Conservation (phyloP, 1,140 invertebrate species). For the Drosophila yakuba region DNA sequence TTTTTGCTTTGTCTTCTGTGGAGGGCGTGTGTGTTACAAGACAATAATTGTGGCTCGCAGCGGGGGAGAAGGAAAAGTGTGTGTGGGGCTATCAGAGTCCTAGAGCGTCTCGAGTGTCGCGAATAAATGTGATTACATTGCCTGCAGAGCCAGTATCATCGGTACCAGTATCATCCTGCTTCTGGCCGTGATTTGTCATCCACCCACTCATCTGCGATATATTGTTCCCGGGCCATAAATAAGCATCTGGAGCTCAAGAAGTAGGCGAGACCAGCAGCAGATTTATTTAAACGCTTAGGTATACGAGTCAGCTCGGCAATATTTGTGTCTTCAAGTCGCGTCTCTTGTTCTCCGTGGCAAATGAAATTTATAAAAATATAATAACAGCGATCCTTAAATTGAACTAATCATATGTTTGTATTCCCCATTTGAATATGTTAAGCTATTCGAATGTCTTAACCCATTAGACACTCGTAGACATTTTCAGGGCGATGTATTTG, state of each 20-base stretch:
- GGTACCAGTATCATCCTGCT: neutral
- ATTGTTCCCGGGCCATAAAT: conserved; percentile 49
- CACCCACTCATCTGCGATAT: conserved; percentile 20
- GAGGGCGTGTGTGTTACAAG: conserved; percentile 67
- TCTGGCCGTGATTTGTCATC: conserved; percentile 74
- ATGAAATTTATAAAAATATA: too few species aligned
- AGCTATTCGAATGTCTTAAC: neutral
- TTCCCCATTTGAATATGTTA: too few species aligned
- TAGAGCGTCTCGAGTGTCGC: conserved; percentile 62
- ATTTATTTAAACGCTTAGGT: conserved; percentile 11
- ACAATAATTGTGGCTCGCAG: conserved; percentile 68
- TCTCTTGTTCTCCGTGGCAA: conserved; percentile 1
- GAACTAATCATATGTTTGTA: too few species aligned
- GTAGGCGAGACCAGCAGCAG: conserved; percentile 14
- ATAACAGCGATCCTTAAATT: too few species aligned
- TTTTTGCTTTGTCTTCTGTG: neutral
- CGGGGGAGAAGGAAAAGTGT: neutral
- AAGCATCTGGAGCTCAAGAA: conserved; percentile 57
- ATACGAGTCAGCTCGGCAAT: neutral
- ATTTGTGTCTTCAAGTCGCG: neutral
- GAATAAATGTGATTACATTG: conserved; percentile 79
- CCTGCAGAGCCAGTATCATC: conserved; percentile 10
- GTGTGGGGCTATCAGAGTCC: conserved; percentile 10
- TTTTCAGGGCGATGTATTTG: too few species aligned
- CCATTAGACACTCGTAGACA: too few species aligned